Percentiles rank a stretch among this genome's conserved stretches.
Evolutionary conservation across 2,113 vertebrate species (phyloP).

Genomic region (Amblyornis subalaris): DNA sequence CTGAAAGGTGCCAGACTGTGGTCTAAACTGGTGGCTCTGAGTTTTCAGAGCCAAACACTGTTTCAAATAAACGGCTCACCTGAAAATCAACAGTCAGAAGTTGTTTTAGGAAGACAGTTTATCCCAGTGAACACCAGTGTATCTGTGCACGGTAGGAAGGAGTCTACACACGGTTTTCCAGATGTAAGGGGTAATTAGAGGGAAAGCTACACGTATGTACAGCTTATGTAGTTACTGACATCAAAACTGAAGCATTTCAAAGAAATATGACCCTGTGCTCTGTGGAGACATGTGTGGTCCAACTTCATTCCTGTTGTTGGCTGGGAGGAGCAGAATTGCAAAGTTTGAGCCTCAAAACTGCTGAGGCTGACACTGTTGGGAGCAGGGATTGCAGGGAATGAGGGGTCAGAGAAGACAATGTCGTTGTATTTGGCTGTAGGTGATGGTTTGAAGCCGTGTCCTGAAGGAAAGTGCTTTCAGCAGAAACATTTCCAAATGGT

Average conservation of each 20-base stretch:
- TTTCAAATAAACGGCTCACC: background rate
- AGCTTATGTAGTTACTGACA: background rate
- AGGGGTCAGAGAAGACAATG: background rate
- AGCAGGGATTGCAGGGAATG: accelerated
- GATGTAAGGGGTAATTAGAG: background rate
- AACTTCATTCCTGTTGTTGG: background rate
- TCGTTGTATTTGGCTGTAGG: background rate
- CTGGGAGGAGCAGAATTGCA: background rate
- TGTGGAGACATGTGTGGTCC: background rate
- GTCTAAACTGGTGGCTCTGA: background rate
- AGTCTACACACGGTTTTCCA: background rate
- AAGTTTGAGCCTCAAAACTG: background rate
- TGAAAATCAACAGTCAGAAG: background rate
- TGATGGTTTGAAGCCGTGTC: background rate
- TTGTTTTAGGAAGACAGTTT: background rate
- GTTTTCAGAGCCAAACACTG: background rate
- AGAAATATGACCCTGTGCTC: accelerated
- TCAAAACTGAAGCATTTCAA: background rate
- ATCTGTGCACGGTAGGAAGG: accelerated
- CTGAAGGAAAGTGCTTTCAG: background rate
- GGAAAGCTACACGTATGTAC: background rate
- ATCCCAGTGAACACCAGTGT: background rate
- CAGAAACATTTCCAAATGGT: background rate
- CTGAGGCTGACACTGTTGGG: background rate
- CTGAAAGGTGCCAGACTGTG: background rate